Conservation (phyloP, 2,888 invertebrate species). For the Tromatobia lineatoria region DNA sequence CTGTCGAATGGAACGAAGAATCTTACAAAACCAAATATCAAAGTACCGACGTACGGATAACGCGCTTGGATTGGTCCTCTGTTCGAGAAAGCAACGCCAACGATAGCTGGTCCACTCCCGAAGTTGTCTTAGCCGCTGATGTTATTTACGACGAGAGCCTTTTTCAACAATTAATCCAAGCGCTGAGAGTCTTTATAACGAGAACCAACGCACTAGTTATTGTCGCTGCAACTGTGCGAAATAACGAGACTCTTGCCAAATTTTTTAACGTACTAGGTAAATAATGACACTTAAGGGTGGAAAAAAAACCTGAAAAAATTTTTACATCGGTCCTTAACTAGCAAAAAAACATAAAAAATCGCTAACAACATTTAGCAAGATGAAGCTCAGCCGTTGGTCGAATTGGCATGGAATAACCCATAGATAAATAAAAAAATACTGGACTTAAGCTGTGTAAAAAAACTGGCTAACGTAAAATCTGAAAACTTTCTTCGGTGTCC, state of each 20-base stretch:
- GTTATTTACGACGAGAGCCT: slow-evolving; percentile 88
- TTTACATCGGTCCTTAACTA: too few relatives aligned
- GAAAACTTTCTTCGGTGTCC: too few relatives aligned
- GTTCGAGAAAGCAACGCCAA: slow-evolving; percentile 79
- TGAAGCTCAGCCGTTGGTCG: too few relatives aligned
- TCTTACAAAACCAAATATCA: slow-evolving; percentile 64
- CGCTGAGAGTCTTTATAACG: slow-evolving; percentile 85
- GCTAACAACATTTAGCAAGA: too few relatives aligned
- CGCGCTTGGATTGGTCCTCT: slow-evolving; percentile 86
- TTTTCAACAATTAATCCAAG: slow-evolving; percentile 85
- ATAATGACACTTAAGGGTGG: too few relatives aligned
- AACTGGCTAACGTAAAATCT: too few relatives aligned
- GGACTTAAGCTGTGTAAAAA: too few relatives aligned
- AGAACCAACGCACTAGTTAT: slow-evolving; percentile 84
- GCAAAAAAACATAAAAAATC: too few relatives aligned
- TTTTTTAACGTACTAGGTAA: slow-evolving; percentile 88
- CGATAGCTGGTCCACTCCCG: slow-evolving; percentile 78
- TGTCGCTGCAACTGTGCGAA: slow-evolving; percentile 89
- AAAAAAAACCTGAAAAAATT: too few relatives aligned
- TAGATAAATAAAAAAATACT: too few relatives aligned
- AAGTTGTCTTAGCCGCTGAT: slow-evolving; percentile 88
- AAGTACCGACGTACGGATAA: slow-evolving; percentile 76
- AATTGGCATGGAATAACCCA: too few relatives aligned
- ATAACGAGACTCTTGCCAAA: slow-evolving; percentile 87
- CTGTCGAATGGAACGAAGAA: slow-evolving; percentile 51